Percentiles rank a stretch among this genome's conserved stretches.
Conservation (phyloP, 2,797 vertebrate species). For the Spinibarbus caldwelli region DNA sequence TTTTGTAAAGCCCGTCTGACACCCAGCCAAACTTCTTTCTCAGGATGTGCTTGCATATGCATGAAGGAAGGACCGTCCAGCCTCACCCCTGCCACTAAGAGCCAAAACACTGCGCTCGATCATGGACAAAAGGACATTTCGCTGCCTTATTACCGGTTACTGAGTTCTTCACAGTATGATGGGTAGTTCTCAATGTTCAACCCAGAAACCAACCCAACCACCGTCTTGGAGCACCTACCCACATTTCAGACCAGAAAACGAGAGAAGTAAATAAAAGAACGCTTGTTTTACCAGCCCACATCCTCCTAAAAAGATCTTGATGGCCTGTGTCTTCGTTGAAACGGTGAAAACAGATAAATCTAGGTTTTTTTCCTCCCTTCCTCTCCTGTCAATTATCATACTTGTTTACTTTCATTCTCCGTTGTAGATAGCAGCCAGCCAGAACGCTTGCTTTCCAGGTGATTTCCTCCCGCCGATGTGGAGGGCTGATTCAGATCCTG, state of each 20-base stretch:
- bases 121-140: constrained; percentile 50
- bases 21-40: constrained; percentile 75
- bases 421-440: constrained; percentile 35
- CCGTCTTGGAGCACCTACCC: not conserved
- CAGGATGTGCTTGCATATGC: constrained; percentile 80
- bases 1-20: constrained; percentile 75
- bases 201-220: not conserved
- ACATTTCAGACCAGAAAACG: not conserved
- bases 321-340: constrained; percentile 28
- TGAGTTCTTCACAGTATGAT: constrained; percentile 61
- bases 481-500: constrained; percentile 42
- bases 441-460: constrained; percentile 48
- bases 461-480: constrained; percentile 39
- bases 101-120: constrained; percentile 60
- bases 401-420: constrained; percentile 32
- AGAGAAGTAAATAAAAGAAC: constrained; percentile 2
- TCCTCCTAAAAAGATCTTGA: constrained; percentile 44
- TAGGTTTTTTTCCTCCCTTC: constrained; percentile 34
- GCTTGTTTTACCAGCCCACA: constrained; percentile 31
- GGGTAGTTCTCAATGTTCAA: constrained; percentile 44
- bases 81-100: constrained; percentile 56
- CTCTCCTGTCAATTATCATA: constrained; percentile 23
- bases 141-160: constrained; percentile 71
- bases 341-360: constrained; percentile 48
- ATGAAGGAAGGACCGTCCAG: constrained; percentile 71